Percentiles rank a stretch among this genome's conserved stretches.
Evolutionary conservation across 2,888 invertebrate species (phyloP).

Genomic region (Polydrusus cervinus): DNA sequence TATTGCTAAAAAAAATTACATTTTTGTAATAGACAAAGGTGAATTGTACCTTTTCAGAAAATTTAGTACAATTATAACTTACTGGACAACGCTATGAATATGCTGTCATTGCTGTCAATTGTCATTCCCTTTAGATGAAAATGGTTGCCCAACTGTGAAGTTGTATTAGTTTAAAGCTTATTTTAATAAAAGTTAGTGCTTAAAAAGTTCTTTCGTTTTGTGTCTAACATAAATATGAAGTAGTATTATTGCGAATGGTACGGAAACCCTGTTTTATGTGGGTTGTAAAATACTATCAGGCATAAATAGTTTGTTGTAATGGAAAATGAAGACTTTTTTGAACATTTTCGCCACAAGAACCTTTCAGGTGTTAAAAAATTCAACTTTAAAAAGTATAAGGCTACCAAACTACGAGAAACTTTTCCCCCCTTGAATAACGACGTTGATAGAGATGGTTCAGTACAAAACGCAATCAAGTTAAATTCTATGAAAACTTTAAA

Average conservation of each 20-base stretch:
- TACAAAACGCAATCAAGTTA: not conserved
- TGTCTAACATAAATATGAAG: not conserved
- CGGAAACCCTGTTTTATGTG: not conserved
- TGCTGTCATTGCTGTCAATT: not conserved
- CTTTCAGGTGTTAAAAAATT: conserved; percentile 58
- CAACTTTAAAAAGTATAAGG: conserved; percentile 57
- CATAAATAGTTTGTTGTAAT: conserved; percentile 17
- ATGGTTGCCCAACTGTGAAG: not conserved
- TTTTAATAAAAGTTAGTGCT: no score
- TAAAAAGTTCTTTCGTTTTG: not conserved
- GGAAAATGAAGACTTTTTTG: conserved; percentile 59
- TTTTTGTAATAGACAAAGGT: no score
- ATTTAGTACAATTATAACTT: not conserved
- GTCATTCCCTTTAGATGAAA: not conserved
- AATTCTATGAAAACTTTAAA: not conserved
- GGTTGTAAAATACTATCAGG: not conserved
- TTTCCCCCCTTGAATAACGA: conserved; percentile 1
- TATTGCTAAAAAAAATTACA: no score
- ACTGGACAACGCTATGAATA: not conserved
- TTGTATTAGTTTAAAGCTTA: not conserved
- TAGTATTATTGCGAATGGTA: not conserved
- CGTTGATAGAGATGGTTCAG: not conserved
- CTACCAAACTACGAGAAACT: conserved; percentile 1
- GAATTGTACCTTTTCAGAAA: not conserved
- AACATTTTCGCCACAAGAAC: conserved; percentile 53